These are phyloP conservation scores for Mimas tiliae DNA, from an alignment of 2,888 invertebrate genomes.

Conservation along the genomic window DNA sequence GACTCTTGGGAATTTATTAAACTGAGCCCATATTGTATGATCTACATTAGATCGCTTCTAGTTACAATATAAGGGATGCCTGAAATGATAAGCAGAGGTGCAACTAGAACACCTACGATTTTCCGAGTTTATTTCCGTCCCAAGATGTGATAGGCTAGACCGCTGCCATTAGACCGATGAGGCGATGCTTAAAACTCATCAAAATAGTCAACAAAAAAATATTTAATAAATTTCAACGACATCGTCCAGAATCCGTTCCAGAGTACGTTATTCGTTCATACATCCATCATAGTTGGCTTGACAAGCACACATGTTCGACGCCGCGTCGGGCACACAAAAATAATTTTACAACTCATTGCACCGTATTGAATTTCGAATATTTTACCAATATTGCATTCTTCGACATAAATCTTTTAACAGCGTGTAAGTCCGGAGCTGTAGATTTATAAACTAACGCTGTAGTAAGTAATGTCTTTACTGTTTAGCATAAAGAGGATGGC, in stretches of 20 bases:
- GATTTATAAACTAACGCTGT: background rate
- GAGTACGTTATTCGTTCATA: conserved; percentile 31
- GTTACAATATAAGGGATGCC: too few relatives aligned
- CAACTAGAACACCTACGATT: too few relatives aligned
- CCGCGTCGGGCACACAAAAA: conserved; percentile 18
- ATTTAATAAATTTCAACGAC: background rate
- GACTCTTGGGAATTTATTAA: too few relatives aligned
- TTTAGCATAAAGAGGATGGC: background rate
- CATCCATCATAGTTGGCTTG: conserved; percentile 73
- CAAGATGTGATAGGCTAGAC: too few relatives aligned
- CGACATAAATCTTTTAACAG: background rate
- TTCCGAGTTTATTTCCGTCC: too few relatives aligned
- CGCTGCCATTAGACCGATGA: too few relatives aligned
- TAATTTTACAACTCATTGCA: conserved; percentile 26
- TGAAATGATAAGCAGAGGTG: too few relatives aligned
- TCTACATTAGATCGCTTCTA: too few relatives aligned
- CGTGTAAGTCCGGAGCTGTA: background rate
- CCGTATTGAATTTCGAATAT: conserved; percentile 3
- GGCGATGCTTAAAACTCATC: too few relatives aligned
- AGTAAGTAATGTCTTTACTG: background rate
- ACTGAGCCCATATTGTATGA: too few relatives aligned
- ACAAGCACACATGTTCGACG: conserved; percentile 71
- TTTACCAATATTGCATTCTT: conserved; percentile 12
- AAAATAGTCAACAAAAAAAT: background rate
- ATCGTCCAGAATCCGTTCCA: background rate